Evolutionary conservation across 2,797 vertebrate genomes (phyloP).

Genomic region (Sebastes taczanowskii): DNA sequence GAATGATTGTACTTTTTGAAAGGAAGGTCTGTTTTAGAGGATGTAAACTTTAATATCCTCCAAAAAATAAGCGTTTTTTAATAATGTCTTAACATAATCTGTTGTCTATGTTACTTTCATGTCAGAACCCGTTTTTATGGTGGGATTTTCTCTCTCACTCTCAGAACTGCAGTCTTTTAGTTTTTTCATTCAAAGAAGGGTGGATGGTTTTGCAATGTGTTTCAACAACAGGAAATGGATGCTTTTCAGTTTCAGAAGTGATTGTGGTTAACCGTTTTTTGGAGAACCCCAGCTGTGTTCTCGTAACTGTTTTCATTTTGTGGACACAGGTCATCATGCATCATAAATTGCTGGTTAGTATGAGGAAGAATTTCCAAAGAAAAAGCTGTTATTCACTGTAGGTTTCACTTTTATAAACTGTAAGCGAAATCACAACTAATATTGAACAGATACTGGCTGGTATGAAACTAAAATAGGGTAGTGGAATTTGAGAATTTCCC

Average conservation of each 20-base stretch:
- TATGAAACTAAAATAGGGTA: not conserved
- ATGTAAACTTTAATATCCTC: constrained; percentile 1
- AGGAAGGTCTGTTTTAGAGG: not conserved
- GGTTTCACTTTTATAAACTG: not conserved
- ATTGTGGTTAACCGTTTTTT: constrained; percentile 6
- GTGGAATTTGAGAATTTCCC: not conserved
- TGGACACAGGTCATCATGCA: not conserved
- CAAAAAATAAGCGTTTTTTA: not conserved
- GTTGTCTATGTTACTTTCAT: not conserved
- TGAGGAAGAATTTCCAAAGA: not conserved
- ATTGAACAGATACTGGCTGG: not conserved
- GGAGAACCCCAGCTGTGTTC: not conserved
- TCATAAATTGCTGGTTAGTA: not conserved
- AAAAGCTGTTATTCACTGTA: not conserved
- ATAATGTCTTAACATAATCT: not conserved
- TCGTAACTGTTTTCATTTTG: not conserved
- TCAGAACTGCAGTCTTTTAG: not conserved
- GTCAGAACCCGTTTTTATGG: not conserved
- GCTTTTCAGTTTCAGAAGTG: constrained; percentile 33
- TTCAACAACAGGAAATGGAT: constrained; percentile 65
- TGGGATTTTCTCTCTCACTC: not conserved
- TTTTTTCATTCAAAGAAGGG: not conserved
- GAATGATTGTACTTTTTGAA: constrained; percentile 3
- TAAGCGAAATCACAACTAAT: not conserved
- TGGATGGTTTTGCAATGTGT: not conserved